Conservation (phyloP, 2,797 vertebrate species). For the Lophius americanus region DNA sequence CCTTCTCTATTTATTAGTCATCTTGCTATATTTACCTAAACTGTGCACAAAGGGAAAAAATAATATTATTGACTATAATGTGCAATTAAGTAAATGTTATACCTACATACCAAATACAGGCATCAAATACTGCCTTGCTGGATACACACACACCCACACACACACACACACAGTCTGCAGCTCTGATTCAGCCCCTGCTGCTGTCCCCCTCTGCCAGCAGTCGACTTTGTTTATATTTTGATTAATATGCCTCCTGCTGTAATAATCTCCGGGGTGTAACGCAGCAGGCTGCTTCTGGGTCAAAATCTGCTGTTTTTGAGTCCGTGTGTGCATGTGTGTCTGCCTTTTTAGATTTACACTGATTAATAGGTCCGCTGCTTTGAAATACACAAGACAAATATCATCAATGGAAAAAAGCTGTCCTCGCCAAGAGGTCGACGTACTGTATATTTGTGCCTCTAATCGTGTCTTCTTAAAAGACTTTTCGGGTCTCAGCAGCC, state of each 20-base stretch:
- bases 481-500: constrained; percentile 39
- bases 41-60: background rate
- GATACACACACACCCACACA: background rate
- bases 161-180: constrained; percentile 1
- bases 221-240: constrained; percentile 60
- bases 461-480: constrained; percentile 26
- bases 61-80: constrained; percentile 13
- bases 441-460: constrained; percentile 13
- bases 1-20: no score
- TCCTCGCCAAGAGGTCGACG: no score
- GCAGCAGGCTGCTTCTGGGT: constrained; percentile 43
- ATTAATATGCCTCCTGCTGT: constrained; percentile 55
- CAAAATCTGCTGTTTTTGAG: constrained; percentile 39
- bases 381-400: constrained; percentile 41
- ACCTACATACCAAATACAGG: background rate
- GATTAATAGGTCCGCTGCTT: constrained; percentile 53
- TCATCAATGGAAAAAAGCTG: constrained; percentile 26
- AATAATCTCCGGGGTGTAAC: constrained; percentile 49
- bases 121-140: constrained; percentile 36
- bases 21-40: constrained; percentile 11
- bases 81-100: constrained; percentile 6
- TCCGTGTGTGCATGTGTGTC: constrained; percentile 29
- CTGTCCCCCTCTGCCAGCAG: constrained; percentile 33
- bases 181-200: constrained; percentile 33
- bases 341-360: constrained; percentile 43